phyloP scores from a whole-genome alignment of 2,888 invertebrate species.

The Luperina testacea region DNA sequence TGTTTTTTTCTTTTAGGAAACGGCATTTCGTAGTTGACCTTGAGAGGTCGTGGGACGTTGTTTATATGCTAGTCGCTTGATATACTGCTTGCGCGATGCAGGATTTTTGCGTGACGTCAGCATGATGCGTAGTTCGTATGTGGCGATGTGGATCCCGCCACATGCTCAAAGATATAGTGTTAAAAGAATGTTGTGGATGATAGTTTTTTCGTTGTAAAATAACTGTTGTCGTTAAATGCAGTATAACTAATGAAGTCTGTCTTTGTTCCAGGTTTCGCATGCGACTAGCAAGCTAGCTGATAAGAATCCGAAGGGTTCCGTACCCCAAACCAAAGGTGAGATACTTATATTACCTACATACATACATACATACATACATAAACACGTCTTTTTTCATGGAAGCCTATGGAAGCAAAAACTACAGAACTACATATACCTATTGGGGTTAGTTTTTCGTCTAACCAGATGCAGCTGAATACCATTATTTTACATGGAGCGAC shows the following conservation, averaged over 20 bases:
- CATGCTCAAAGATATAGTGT: too few relatives aligned
- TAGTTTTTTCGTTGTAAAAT: background rate
- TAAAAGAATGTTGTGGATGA: too few relatives aligned
- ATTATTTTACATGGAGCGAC: too few relatives aligned
- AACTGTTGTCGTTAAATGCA: background rate
- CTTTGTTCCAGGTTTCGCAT: conserved; percentile 84
- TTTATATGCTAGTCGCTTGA: too few relatives aligned
- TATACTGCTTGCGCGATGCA: too few relatives aligned
- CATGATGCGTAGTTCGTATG: too few relatives aligned
- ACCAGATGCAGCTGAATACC: background rate
- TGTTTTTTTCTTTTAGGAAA: too few relatives aligned
- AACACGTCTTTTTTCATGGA: background rate
- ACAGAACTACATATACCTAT: background rate
- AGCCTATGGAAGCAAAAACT: background rate
- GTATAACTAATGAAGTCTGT: background rate
- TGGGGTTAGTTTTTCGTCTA: background rate
- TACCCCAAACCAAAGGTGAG: conserved; percentile 78
- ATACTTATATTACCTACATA: background rate
- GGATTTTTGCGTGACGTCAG: too few relatives aligned
- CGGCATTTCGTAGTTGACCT: too few relatives aligned
- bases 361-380: too few relatives aligned
- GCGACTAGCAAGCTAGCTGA: conserved; percentile 76
- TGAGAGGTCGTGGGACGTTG: too few relatives aligned
- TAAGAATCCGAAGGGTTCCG: conserved; percentile 67
- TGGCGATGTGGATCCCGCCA: too few relatives aligned